These are phyloP conservation scores for Atta cephalotes DNA, from an alignment of 1,140 invertebrate species.

Conservation along the genomic window DNA sequence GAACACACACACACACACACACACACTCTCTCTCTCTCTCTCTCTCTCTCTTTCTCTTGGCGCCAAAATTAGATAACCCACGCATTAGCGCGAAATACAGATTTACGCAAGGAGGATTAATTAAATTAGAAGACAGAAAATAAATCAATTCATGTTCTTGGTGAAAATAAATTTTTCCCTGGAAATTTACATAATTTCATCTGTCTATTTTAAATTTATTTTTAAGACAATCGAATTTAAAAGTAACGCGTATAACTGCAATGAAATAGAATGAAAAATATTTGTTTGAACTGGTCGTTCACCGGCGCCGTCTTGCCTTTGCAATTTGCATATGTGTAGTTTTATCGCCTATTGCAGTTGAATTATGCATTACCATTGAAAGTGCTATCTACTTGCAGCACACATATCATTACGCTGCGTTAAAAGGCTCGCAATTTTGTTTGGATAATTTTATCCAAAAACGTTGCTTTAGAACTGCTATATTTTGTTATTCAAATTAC, in stretches of 20 bases:
- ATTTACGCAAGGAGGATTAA: not conserved
- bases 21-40: no score
- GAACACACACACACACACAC: no score
- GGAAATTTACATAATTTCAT: not conserved
- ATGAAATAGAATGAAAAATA: not conserved
- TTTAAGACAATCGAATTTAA: not conserved
- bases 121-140: not conserved
- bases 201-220: not conserved
- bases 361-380: constrained; percentile 45
- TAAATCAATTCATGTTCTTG: not conserved
- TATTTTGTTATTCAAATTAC: not conserved
- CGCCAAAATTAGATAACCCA: not conserved
- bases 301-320: constrained; percentile 11
- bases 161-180: not conserved
- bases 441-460: constrained; percentile 11
- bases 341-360: constrained; percentile 10
- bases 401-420: not conserved
- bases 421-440: constrained; percentile 23
- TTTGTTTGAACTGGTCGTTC: constrained; percentile 14
- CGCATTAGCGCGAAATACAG: not conserved
- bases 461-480: not conserved
- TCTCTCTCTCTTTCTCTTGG: no score
- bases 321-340: constrained; percentile 20
- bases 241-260: not conserved
- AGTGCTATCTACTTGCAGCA: constrained; percentile 2